phyloP scores from a whole-genome alignment of 53 echinoderm and acorn worm genomes.

The Echinarachnius parma region DNA sequence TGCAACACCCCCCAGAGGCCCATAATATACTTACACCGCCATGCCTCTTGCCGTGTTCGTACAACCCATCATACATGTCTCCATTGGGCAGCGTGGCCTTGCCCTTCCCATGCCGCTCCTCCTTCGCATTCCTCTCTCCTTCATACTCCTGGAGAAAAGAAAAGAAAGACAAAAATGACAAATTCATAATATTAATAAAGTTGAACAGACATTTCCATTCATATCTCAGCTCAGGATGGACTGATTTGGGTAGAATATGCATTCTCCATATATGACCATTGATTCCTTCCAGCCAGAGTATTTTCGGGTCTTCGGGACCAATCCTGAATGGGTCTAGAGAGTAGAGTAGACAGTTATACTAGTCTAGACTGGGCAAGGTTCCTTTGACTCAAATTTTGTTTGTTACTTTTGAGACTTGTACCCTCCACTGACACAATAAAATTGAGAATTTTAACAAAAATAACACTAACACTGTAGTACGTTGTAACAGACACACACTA shows the following conservation, averaged over 20 bases:
- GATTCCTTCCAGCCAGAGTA: not conserved
- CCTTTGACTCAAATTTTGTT: too few species aligned
- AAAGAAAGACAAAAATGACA: not conserved
- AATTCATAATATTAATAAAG: not conserved
- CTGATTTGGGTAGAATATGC: too few species aligned
- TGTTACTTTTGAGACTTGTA: too few species aligned
- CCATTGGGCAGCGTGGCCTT: conserved; percentile 97
- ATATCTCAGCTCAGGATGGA: not conserved
- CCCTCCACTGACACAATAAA: too few species aligned
- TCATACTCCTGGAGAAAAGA: conserved; percentile 82
- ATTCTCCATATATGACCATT: too few species aligned
- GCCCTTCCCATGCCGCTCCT: conserved; percentile 92
- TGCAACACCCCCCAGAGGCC: too few species aligned
- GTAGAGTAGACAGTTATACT: too few species aligned
- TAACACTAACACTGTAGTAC: too few species aligned
- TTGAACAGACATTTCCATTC: not conserved
- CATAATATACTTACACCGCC: conserved; percentile 85
- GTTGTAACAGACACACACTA: too few species aligned
- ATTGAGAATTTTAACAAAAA: too few species aligned
- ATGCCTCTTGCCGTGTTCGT: conserved; percentile 93
- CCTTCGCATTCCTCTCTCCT: conserved; percentile 95
- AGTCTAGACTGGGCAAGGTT: too few species aligned
- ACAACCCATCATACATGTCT: conserved; percentile 88
- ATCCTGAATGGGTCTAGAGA: not conserved
- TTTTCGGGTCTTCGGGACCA: not conserved